Evolutionary conservation across 2,797 vertebrate genomes (phyloP).

Genomic region (Notolepis coatsorum): DNA sequence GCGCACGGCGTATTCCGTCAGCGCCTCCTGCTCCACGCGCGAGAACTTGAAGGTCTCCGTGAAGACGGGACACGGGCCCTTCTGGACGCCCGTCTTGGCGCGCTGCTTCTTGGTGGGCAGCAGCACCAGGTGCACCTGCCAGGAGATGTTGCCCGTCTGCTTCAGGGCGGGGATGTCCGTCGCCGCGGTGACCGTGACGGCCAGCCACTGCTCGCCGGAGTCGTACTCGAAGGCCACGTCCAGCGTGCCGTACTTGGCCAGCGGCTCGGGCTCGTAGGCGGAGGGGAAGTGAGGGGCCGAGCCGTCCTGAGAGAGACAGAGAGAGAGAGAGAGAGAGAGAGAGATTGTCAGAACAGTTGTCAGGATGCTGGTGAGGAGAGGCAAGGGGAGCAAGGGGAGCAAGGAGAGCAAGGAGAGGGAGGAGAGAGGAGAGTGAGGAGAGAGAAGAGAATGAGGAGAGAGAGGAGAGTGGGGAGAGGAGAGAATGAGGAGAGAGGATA

Average conservation of each 20-base stretch:
- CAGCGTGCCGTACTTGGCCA: conserved; percentile 95
- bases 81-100: conserved; percentile 96
- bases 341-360: too few relatives aligned
- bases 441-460: not conserved
- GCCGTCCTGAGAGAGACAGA: conserved; percentile 70
- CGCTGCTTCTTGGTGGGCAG: conserved; percentile 97
- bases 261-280: conserved; percentile 93
- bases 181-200: conserved; percentile 97
- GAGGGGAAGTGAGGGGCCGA: conserved; percentile 89
- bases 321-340: conserved; percentile 9
- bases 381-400: too few relatives aligned
- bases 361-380: too few relatives aligned
- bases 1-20: conserved; percentile 93
- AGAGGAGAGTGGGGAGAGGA: not conserved
- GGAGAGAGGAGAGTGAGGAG: not conserved
- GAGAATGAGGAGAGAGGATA: not conserved
- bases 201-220: conserved; percentile 92
- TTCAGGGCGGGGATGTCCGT: conserved; percentile 95
- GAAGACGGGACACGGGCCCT: conserved; percentile 95
- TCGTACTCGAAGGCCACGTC: conserved; percentile 98
- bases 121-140: conserved; percentile 98
- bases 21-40: conserved; percentile 92
- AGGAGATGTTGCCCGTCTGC: conserved; percentile 94
- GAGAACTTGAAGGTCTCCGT: conserved; percentile 97
- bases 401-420: not conserved